A percentile compares a stretch with the other conserved stretches of the same genome.
Conservation (phyloP, 2,797 vertebrate genomes). For the Lepilemur septentrionalis region DNA sequence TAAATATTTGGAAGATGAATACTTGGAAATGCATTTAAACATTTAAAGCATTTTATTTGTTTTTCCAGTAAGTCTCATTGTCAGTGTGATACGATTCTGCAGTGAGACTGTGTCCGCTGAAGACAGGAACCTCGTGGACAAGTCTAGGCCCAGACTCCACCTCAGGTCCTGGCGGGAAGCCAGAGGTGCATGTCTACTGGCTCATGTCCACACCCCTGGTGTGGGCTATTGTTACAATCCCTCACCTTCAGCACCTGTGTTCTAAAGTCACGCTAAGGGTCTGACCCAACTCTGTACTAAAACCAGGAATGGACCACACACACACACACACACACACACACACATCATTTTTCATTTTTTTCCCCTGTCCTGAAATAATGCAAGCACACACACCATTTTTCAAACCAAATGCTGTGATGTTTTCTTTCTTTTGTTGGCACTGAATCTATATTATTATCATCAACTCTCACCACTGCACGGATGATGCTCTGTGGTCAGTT, state of each 20-base stretch:
- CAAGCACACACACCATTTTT: not conserved
- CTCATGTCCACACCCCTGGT: slow-evolving; percentile 41
- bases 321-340: not conserved
- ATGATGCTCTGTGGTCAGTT: not conserved
- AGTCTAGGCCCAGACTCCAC: slow-evolving; percentile 30
- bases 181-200: slow-evolving; percentile 20
- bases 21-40: slow-evolving; percentile 70
- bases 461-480: not conserved
- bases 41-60: slow-evolving; percentile 73
- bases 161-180: slow-evolving; percentile 41
- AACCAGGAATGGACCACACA: not conserved
- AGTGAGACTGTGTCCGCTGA: slow-evolving; percentile 48
- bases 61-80: slow-evolving; percentile 64
- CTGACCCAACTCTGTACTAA: slow-evolving; percentile 18
- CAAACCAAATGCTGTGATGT: not conserved
- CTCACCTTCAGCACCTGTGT: slow-evolving; percentile 3
- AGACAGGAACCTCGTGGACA: slow-evolving; percentile 49
- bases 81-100: slow-evolving; percentile 40
- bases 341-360: no score
- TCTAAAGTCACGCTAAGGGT: slow-evolving; percentile 31
- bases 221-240: slow-evolving; percentile 30
- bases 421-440: not conserved
- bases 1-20: slow-evolving; percentile 77
- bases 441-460: not conserved
- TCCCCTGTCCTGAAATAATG: no score